A percentile compares a stretch with the other conserved stretches of the same genome.
Conservation (phyloP, 2,888 invertebrate species). For the Tipula unca region DNA sequence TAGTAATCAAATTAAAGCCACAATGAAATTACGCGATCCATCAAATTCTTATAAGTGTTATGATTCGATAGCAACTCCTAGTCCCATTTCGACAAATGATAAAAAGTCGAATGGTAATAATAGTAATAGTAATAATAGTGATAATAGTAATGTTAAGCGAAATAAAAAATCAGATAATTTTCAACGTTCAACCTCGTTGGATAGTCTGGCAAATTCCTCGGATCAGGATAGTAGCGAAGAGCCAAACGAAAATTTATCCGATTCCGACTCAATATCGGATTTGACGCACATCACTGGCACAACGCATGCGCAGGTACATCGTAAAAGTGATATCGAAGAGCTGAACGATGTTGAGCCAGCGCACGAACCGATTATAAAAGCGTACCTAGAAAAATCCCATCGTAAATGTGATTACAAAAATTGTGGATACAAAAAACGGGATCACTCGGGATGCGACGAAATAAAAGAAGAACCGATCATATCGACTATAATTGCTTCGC, state of each 20-base stretch:
- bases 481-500: conserved; percentile 25
- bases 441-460: neutral
- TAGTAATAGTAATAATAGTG: conserved; percentile 24
- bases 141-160: neutral
- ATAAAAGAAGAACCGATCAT: conserved; percentile 24
- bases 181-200: conserved; percentile 48
- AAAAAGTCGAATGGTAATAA: conserved; percentile 25
- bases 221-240: conserved; percentile 53
- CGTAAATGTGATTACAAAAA: conserved; percentile 27
- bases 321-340: conserved; percentile 38
- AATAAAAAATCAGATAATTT: conserved; percentile 21
- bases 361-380: conserved; percentile 25
- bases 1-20: neutral
- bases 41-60: conserved; percentile 44
- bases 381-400: conserved; percentile 26
- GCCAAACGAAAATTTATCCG: conserved; percentile 45
- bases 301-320: conserved; percentile 38
- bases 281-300: conserved; percentile 44
- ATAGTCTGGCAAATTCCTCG: conserved; percentile 60
- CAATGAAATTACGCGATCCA: conserved; percentile 25
- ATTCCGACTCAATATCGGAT: conserved; percentile 60
- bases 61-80: conserved; percentile 31
- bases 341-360: conserved; percentile 32
- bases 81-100: conserved; percentile 23
- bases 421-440: conserved; percentile 25